phyloP scores from a whole-genome alignment of 2,888 invertebrate species.

The Patella caerulea region DNA sequence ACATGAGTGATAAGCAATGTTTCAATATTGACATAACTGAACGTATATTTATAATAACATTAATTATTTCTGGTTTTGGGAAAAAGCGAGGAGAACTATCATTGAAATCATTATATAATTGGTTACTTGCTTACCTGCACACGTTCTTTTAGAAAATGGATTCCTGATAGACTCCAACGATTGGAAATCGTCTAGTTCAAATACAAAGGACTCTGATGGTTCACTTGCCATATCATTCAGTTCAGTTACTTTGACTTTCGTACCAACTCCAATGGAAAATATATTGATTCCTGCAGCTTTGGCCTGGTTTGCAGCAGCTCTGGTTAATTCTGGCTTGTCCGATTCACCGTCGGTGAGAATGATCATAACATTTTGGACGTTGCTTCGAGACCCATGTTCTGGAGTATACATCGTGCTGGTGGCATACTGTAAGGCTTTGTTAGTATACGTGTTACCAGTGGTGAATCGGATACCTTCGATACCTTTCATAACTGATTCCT shows the following conservation, averaged over 20 bases:
- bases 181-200: background rate
- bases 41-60: too few species aligned
- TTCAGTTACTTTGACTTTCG: background rate
- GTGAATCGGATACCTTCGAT: constrained; percentile 38
- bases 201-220: background rate
- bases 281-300: background rate
- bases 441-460: constrained; percentile 52
- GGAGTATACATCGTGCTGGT: constrained; percentile 43
- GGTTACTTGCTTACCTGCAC: background rate
- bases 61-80: too few species aligned
- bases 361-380: constrained; percentile 53
- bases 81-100: too few species aligned
- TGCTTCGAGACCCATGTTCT: constrained; percentile 36
- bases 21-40: too few species aligned
- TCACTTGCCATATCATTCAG: constrained; percentile 1
- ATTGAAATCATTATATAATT: too few species aligned
- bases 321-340: constrained; percentile 43
- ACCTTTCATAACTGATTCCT: constrained; percentile 30
- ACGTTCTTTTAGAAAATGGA: background rate
- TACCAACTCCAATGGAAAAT: background rate
- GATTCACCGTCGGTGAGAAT: constrained; percentile 67
- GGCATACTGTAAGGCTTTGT: constrained; percentile 48
- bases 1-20: too few species aligned
- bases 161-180: background rate
- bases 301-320: constrained; percentile 44